Base-by-base conservation (phyloP, 1,140 invertebrate genomes). In the Cyphomyrmex costatus region DNA sequence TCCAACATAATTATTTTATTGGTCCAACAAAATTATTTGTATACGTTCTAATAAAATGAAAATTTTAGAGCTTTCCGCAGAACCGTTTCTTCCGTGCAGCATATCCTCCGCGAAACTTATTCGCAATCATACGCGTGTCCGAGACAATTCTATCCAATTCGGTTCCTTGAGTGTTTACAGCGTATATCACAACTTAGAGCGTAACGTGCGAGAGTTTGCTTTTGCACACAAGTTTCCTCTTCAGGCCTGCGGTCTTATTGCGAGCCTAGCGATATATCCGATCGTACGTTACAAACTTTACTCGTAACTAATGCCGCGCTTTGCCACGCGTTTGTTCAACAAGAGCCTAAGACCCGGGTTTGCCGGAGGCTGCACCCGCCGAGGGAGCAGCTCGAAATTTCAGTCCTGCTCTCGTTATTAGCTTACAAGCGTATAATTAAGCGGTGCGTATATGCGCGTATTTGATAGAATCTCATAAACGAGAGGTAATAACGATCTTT, bases 211-310 rank as follows among this genome's bases (percentile, higher is more conserved):
- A 8, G 65, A 86, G 78, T 86, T 89, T 89, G 85, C 70, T 86
- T 70, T 89, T 70, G 71, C 76, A 76, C 58, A 85, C 89, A 90
- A 90, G 89, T 90, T 90, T 79, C 89, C 85, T 86, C 86, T 85
- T 90, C 66, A 85, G 80, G 60, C 80, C 78, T 90, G 77, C 49
- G 89, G 89, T 90, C 86, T 89, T 88, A 90, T 90, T 90, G 88
- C 78, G 83, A 80, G 82, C 76, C 77, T 80, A 86, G 83, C 89
- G 82, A 90, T 90, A 90, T 89, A 86, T 61, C 80, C 65, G 89
- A 90, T 90, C 89, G 86, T 90, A 90, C 86, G 86, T 90, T 90
- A 90, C 77, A 86, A 90, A 90, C 89, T 90, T 90, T 83, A 86
- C 77, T 77, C 89, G 86, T 90, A 90, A 90, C 82, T 90, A 90